phyloP scores from a whole-genome alignment of 2,888 invertebrate species.

The Frankliniella fusca region DNA sequence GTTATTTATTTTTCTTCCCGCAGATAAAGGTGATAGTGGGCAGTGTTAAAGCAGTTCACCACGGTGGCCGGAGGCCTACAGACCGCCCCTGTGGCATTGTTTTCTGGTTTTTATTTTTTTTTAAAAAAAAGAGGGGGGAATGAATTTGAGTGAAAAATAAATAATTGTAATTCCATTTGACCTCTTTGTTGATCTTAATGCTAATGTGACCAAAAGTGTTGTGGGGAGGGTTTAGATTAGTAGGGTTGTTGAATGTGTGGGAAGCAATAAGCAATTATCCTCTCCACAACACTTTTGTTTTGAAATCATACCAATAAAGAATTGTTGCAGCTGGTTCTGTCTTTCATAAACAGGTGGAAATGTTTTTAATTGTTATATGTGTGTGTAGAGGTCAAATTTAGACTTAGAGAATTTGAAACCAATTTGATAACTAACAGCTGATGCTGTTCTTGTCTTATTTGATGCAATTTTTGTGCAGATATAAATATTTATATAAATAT shows the following conservation, averaged over 20 bases:
- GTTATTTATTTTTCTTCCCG: too few species aligned
- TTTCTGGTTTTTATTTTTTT: neutral
- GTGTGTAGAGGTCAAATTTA: neutral
- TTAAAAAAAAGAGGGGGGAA: neutral
- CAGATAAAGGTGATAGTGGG: too few species aligned
- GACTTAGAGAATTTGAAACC: neutral
- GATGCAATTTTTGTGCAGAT: neutral
- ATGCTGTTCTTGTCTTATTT: neutral
- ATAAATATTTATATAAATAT: conserved; percentile 21
- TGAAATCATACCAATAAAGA: neutral
- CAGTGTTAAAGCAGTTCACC: too few species aligned
- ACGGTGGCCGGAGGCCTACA: too few species aligned
- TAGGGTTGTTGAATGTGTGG: too few species aligned
- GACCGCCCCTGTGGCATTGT: neutral
- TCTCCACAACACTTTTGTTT: conserved; percentile 9
- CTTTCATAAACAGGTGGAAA: neutral
- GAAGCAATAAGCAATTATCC: neutral
- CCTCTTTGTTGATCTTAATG: too few species aligned
- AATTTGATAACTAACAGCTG: neutral
- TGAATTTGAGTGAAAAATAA: too few species aligned
- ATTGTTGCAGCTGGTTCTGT: conserved; percentile 19
- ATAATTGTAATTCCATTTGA: too few species aligned
- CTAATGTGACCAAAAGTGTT: conserved; percentile 12
- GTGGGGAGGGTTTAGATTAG: neutral
- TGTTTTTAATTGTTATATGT: neutral